These are phyloP conservation scores for Callyntrura sp. DNA, from an alignment of 2,888 invertebrate genomes.

Conservation along the genomic window DNA sequence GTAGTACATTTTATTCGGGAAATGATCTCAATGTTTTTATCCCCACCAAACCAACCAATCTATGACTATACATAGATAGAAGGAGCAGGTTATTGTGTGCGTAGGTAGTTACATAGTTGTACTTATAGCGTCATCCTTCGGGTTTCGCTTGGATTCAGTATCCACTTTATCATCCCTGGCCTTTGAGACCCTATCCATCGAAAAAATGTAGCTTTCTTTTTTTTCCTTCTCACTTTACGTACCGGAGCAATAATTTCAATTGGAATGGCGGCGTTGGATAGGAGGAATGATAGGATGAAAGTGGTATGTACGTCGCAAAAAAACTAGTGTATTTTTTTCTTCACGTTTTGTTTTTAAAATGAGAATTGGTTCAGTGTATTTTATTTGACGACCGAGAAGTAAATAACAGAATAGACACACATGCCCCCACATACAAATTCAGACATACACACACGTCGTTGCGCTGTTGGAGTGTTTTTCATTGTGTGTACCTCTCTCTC, in stretches of 20 bases:
- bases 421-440: not conserved
- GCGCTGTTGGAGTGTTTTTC: not conserved
- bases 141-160: conserved; percentile 26
- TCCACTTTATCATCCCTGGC: conserved; percentile 44
- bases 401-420: not conserved
- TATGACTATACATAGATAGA: not conserved
- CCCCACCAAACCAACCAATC: not conserved
- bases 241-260: conserved; percentile 16
- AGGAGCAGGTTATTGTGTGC: not conserved
- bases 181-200: conserved; percentile 7
- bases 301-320: no score
- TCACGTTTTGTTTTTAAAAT: not conserved
- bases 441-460: no score
- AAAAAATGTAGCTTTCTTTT: not conserved
- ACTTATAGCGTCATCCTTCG: not conserved
- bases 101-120: not conserved
- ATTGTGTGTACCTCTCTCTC: not conserved
- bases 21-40: conserved; percentile 37
- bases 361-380: conserved; percentile 8
- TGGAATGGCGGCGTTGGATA: conserved; percentile 9
- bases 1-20: conserved; percentile 4
- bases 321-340: not conserved
- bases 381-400: not conserved
- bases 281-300: not conserved
- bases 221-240: no score